Conservation (phyloP, 2,888 invertebrate genomes). For the Steromphala cineraria region DNA sequence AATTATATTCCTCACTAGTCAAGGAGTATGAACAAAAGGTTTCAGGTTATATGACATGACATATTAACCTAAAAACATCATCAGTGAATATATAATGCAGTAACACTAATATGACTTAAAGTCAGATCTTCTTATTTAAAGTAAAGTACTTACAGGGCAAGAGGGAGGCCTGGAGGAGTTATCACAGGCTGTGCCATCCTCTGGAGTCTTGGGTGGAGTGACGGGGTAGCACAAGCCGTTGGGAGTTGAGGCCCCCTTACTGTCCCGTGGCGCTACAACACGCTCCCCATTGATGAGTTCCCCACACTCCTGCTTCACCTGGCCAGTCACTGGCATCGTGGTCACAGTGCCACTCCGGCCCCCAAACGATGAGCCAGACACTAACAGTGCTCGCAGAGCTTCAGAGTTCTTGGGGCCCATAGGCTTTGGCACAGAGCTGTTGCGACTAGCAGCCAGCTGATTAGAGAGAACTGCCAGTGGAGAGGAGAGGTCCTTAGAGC, state of each 20-base stretch:
- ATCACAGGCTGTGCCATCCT: conserved; percentile 50
- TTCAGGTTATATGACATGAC: too few relatives aligned
- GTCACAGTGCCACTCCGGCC: not conserved
- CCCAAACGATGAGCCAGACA: not conserved
- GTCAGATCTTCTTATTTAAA: too few relatives aligned
- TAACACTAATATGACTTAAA: not conserved
- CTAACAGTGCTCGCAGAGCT: conserved; percentile 25
- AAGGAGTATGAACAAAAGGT: too few relatives aligned
- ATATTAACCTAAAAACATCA: not conserved
- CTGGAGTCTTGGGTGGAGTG: conserved; percentile 69
- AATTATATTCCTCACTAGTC: too few relatives aligned
- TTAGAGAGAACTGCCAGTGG: not conserved
- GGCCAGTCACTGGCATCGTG: not conserved
- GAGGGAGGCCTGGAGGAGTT: conserved; percentile 40
- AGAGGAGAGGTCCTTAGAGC: not conserved
- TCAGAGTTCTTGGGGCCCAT: conserved; percentile 1
- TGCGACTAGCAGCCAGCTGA: not conserved
- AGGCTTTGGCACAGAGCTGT: not conserved
- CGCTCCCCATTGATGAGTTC: not conserved
- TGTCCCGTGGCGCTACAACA: not conserved
- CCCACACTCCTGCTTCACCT: not conserved
- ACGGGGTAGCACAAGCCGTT: conserved; percentile 68
- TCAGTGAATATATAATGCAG: too few relatives aligned
- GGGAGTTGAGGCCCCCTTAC: conserved; percentile 34
- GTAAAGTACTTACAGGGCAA: conserved; percentile 31